Base-by-base conservation (phyloP, 2,888 invertebrate genomes). In the Hirtodrosophila histrioides region DNA sequence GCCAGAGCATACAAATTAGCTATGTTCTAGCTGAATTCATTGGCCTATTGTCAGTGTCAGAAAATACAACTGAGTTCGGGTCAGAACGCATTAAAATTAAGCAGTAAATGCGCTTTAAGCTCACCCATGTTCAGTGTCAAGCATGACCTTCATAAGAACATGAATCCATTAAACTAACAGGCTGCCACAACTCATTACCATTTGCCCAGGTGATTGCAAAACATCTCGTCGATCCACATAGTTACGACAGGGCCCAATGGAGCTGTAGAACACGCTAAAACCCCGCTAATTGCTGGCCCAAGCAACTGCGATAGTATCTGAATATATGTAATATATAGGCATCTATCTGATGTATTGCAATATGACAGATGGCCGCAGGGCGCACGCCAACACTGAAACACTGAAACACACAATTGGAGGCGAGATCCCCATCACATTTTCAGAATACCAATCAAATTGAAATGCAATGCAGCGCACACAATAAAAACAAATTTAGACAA, bases 131-230 rank as follows among this genome's bases (percentile, higher is more conserved):
- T 43, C 45, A n/a, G 11, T 45, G 65, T 36, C 57, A 70, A 41
- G 24, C 50, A 10, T 50, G 72, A 61, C 72, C 76, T 73, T 66
- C 60, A 46, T 23, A 12, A 66, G 56, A 71, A 73, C 61, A 76
- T 48, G 61, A 29, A 57, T 41, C 31, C 27, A 61, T 46, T 36
- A 49, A 31, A 50, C 33, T 56, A 63, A 57, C 46, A 33, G 17
- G 17, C 17, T 17, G 53, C 33, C 41, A 40, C 49, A 56, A 41
- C 29, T 61, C 55, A 57, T 74, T 51, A 54, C n/a, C 11, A 40
- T 27, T 33, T 12, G 12, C 17, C 43, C 27, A 31, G 12, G 3
- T n/a, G 40, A 60, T 72, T 75, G 44, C 46, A 27, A 27, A 70
- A 75, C 44, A 75, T 71, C 76, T 48, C 17, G 39, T 11, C 58